Conservation (phyloP, 2,797 vertebrate species). For the Philypnodon macrostomus region DNA sequence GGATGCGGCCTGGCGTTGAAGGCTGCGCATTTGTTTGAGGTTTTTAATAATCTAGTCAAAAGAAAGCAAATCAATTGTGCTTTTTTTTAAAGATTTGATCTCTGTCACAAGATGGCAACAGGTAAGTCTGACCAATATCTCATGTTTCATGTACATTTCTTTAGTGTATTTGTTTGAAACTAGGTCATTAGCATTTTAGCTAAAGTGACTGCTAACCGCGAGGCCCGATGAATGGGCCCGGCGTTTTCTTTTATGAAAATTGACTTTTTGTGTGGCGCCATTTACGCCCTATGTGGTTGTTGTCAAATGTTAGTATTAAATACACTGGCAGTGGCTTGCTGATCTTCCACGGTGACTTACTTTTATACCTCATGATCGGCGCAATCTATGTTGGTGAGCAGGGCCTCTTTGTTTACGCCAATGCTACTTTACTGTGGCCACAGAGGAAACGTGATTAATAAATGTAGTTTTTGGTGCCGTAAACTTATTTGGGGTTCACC, state of each 20-base stretch:
- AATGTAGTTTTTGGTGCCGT: no score
- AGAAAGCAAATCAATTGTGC: constrained; percentile 7
- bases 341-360: neutral
- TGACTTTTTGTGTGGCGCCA: neutral
- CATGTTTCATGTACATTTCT: neutral
- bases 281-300: fast-evolving
- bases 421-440: neutral
- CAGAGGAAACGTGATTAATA: fast-evolving
- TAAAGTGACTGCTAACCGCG: constrained; percentile 34
- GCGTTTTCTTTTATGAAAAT: constrained; percentile 31
- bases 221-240: constrained; percentile 48
- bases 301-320: neutral
- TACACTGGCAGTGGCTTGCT: no score
- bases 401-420: constrained; percentile 56
- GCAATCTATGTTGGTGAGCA: neutral
- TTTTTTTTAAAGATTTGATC: constrained; percentile 30
- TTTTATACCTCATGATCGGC: fast-evolving
- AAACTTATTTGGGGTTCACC: no score
- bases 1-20: constrained; percentile 5
- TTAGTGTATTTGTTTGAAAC: neutral
- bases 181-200: constrained; percentile 24
- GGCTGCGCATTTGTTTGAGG: constrained; percentile 30
- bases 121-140: constrained; percentile 54
- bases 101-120: constrained; percentile 70
- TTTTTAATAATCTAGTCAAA: constrained; percentile 52